Conservation (phyloP, 1,140 invertebrate genomes). For the Cecropterus lyciades region DNA sequence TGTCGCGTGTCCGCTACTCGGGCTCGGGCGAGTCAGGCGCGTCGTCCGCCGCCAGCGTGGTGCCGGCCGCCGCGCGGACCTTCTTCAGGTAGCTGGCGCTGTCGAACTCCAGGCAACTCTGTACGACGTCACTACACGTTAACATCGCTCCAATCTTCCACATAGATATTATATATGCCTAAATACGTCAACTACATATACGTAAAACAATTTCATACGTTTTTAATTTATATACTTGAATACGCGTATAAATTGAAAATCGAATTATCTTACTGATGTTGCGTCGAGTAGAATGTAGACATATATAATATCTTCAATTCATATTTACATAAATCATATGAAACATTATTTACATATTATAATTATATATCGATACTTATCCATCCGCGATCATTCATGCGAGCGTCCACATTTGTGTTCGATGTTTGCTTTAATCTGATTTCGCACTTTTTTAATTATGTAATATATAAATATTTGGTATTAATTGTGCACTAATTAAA, state of each 20-base stretch:
- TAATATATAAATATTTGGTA: not conserved
- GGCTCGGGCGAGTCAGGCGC: conserved; percentile 78
- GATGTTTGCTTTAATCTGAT: conserved; percentile 19
- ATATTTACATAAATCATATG: not conserved
- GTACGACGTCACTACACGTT: conserved; percentile 39
- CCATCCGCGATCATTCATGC: conserved; percentile 6
- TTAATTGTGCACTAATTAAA: no score
- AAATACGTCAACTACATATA: no score
- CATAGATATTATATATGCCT: no score
- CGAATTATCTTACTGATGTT: no score
- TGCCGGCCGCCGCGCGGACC: conserved; percentile 66
- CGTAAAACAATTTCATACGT: no score
- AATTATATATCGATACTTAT: conserved; percentile 22
- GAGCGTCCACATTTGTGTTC: conserved; percentile 7
- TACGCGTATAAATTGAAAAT: no score
- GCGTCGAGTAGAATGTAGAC: not conserved
- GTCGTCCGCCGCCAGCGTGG: conserved; percentile 61
- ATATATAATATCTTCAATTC: not conserved
- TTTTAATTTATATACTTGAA: no score
- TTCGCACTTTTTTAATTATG: conserved; percentile 6
- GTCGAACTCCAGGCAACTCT: conserved; percentile 82
- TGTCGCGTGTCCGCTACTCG: conserved; percentile 54
- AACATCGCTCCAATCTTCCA: no score
- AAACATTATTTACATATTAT: not conserved
- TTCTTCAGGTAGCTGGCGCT: conserved; percentile 77